Evolutionary conservation across 2,888 invertebrate genomes (phyloP), one percentile per base, ranked within the genome.

Genomic region (Linnaemya tessellans): DNA sequence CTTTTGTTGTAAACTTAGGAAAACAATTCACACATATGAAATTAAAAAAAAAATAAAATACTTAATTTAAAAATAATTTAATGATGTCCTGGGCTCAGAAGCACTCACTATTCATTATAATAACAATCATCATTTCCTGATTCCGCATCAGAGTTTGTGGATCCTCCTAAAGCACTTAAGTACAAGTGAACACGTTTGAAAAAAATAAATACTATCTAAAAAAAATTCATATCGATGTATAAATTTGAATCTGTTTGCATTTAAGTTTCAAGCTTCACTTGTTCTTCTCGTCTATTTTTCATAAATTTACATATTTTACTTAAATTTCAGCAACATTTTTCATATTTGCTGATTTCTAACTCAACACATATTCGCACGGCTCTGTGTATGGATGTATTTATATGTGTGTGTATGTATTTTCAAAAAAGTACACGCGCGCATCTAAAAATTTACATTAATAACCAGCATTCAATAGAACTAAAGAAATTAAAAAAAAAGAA

Each of bases 251-350:
- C 64, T 73, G 73, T 80, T 78, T 77, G 73, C 80, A 81, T 80
- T 78, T 41, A 46, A 46, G 51, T 49, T 68, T 41, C 30, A 70
- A 56, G 43, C 67, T 80, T 67, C 73, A 67, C 51, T 60, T 74
- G 67, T 60, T 80, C 25, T 67, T 41, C 20, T 74, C 30, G 20
- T 43, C 43, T 38, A 64, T 80, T 80, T 85, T 85, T 82, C 71
- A 82, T 82, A 79, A 80, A 85, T 85, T 85, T 82, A 71, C 75
- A 85, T 82, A 82, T 85, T 79, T 80, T 62, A 67, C 75, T 80
- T 25, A 38, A 49, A 80, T 73, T 73, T 65, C 9, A 80, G 18
- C 35, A 56, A 49, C 0, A 60, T 64, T 73, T 60, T 68, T 70
- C 18, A 67, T 67, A 35, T 77, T 56, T 77, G 65, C 13, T 56